These are phyloP conservation scores for Xenopus borealis DNA, from an alignment of 2,113 vertebrate species.

Conservation along the genomic window DNA sequence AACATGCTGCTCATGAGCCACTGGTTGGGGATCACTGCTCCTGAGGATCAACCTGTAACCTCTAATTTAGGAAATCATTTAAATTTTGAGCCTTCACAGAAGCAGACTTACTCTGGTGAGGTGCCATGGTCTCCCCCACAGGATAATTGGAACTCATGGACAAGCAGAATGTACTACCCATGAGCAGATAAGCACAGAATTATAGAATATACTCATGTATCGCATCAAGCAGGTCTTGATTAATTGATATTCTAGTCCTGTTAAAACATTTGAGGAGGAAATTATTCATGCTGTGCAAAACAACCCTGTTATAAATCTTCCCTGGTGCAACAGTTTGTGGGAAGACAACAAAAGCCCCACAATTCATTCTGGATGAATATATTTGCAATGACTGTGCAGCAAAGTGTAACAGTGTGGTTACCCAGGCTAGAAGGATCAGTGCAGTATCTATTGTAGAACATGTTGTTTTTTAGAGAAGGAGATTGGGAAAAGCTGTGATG, in stretches of 20 bases:
- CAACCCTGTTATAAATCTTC: too few relatives aligned
- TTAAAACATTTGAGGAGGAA: conserved; percentile 82
- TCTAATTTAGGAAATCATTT: conserved; percentile 83
- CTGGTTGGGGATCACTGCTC: too few relatives aligned
- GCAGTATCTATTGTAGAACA: conserved; percentile 92
- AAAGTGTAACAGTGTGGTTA: too few relatives aligned
- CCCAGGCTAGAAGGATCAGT: conserved; percentile 89
- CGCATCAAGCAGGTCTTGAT: conserved; percentile 82
- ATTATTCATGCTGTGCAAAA: conserved; percentile 72
- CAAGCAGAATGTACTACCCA: conserved; percentile 92
- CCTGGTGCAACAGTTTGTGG: conserved; percentile 93
- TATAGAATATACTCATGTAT: conserved; percentile 74
- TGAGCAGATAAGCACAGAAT: conserved; percentile 88
- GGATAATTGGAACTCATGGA: conserved; percentile 99
- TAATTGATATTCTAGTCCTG: conserved; percentile 85
- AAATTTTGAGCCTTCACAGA: conserved; percentile 85
- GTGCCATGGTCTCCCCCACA: conserved; percentile 97
- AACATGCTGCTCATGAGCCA: too few relatives aligned
- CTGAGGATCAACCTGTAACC: conserved; percentile 11
- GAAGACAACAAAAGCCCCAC: conserved; percentile 95
- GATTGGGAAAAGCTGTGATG: conserved; percentile 87
- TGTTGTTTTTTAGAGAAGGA: conserved; percentile 84
- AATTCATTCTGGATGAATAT: conserved; percentile 89
- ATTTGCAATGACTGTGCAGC: conserved; percentile 63
- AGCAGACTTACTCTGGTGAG: conserved; percentile 75